These are phyloP conservation scores for Elymnias hypermnestra DNA, from an alignment of 1,140 invertebrate species.

Conservation along the genomic window DNA sequence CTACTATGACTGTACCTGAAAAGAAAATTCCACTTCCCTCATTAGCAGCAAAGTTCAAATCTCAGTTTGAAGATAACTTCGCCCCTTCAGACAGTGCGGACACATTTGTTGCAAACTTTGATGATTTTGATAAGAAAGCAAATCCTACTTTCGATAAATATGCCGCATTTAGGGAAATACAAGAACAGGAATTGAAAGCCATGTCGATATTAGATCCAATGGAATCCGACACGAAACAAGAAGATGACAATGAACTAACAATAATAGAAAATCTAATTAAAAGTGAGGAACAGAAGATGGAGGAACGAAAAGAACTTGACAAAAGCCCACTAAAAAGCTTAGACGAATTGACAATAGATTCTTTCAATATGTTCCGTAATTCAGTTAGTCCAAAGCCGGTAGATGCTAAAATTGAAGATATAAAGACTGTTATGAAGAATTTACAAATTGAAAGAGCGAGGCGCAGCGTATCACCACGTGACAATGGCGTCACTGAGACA, in stretches of 20 bases:
- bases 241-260: constrained; percentile 65
- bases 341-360: constrained; percentile 65
- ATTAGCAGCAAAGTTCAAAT: constrained; percentile 46
- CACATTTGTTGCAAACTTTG: constrained; percentile 79
- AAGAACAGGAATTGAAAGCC: constrained; percentile 82
- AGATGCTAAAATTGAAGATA: constrained; percentile 70
- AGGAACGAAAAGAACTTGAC: constrained; percentile 40
- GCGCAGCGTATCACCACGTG: constrained; percentile 59
- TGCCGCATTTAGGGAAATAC: constrained; percentile 89
- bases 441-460: constrained; percentile 61
- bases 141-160: constrained; percentile 81
- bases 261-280: constrained; percentile 46
- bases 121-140: constrained; percentile 75
- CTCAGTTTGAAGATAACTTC: constrained; percentile 79
- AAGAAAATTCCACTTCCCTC: constrained; percentile 24
- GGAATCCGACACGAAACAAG: constrained; percentile 52
- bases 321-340: constrained; percentile 57
- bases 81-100: constrained; percentile 43
- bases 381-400: constrained; percentile 66
- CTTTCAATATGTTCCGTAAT: constrained; percentile 66
- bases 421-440: constrained; percentile 72
- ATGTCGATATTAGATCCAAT: constrained; percentile 69
- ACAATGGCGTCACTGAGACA: constrained; percentile 42
- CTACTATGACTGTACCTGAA: constrained; percentile 17
- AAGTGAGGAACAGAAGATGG: constrained; percentile 34